Evolutionary conservation across 1,140 invertebrate species (phyloP).

Genomic region (Dendroctonus valens): DNA sequence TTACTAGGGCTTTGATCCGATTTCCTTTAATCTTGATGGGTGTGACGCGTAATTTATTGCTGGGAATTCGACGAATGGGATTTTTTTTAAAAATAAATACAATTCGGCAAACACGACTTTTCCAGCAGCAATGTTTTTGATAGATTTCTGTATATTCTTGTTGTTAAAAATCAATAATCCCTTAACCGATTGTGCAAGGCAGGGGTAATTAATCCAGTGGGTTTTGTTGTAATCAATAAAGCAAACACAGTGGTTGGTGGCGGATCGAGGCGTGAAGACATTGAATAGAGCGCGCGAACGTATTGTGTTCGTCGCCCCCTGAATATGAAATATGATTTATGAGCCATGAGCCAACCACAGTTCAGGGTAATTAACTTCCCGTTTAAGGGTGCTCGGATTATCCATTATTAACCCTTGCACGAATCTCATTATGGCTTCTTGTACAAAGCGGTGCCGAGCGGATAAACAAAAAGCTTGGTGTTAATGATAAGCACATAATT

Average conservation of each 20-base stretch:
- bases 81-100: too few species aligned
- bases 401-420: conserved; percentile 40
- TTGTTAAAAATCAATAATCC: not conserved
- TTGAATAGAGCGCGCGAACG: conserved; percentile 36
- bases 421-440: conserved; percentile 21
- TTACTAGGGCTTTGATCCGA: conserved; percentile 31
- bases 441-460: conserved; percentile 14
- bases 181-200: not conserved
- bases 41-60: conserved; percentile 30
- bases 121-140: too few species aligned
- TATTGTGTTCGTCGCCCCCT: conserved; percentile 38
- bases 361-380: conserved; percentile 45
- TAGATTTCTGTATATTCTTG: too few species aligned
- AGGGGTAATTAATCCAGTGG: conserved; percentile 15
- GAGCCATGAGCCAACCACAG: conserved; percentile 45
- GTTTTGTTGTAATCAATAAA: conserved; percentile 21
- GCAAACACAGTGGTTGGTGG: conserved; percentile 30
- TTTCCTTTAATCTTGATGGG: conserved; percentile 34
- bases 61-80: too few species aligned
- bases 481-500: conserved; percentile 32
- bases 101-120: too few species aligned
- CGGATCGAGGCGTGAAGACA: conserved; percentile 39
- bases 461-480: conserved; percentile 29
- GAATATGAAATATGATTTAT: conserved; percentile 47
- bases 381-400: conserved; percentile 40